phyloP scores from a whole-genome alignment of 2,797 vertebrate genomes.

The Chromis chromis region DNA sequence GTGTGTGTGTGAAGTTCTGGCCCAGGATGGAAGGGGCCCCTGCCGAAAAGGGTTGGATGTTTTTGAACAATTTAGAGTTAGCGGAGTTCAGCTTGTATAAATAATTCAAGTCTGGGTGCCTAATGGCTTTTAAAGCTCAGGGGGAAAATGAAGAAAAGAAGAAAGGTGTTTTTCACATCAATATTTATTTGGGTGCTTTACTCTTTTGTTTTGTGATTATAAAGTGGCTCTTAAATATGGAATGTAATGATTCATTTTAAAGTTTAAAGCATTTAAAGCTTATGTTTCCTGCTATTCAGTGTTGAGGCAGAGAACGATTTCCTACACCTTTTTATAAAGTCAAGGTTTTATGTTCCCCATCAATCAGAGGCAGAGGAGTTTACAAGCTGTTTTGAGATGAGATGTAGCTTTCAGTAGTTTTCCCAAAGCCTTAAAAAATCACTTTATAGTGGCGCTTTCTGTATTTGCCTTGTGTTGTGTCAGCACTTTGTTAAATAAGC shows the following conservation, averaged over 20 bases:
- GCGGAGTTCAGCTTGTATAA: conserved; percentile 65
- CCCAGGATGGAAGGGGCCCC: conserved; percentile 55
- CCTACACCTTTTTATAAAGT: conserved; percentile 2
- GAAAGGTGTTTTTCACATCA: conserved; percentile 65
- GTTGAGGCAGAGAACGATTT: not conserved
- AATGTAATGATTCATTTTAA: not conserved
- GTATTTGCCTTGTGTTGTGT: not conserved
- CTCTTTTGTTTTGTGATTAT: conserved; percentile 46
- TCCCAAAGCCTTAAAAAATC: not conserved
- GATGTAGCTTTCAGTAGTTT: not conserved
- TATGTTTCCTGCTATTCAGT: conserved; percentile 1
- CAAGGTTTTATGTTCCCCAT: not conserved
- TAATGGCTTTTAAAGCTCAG: conserved; percentile 68
- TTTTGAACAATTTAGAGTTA: conserved; percentile 66
- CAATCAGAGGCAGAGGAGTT: not conserved
- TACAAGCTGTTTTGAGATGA: not conserved
- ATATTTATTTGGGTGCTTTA: conserved; percentile 67
- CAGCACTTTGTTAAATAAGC: not conserved
- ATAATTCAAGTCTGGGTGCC: conserved; percentile 66
- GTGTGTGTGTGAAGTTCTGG: conserved; percentile 69
- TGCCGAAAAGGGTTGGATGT: conserved; percentile 62
- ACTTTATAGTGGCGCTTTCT: not conserved
- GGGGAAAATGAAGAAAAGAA: conserved; percentile 64
- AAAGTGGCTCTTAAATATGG: conserved; percentile 42
- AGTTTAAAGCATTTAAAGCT: conserved; percentile 37